These are phyloP conservation scores for Melanotaenia parkinsoni DNA, from an alignment of 2,797 vertebrate species.

Conservation along the genomic window DNA sequence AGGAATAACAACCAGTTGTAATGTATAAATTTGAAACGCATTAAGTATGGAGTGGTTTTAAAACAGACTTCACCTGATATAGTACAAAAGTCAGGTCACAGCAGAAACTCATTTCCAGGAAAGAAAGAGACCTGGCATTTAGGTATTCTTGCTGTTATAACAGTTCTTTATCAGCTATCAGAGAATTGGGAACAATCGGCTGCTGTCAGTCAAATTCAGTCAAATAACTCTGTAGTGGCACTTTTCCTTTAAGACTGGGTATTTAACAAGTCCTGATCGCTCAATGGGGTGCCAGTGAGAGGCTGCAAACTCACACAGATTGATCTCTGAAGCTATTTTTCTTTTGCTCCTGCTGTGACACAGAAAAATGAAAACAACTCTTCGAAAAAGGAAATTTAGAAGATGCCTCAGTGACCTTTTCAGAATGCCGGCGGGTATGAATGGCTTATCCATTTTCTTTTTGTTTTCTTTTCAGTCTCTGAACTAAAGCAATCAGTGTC, in stretches of 20 bases:
- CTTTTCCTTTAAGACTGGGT: slow-evolving; percentile 42
- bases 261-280: slow-evolving; percentile 49
- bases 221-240: slow-evolving; percentile 32
- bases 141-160: slow-evolving; percentile 1
- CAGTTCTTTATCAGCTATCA: slow-evolving; percentile 25
- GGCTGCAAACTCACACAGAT: slow-evolving; percentile 42
- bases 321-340: slow-evolving; percentile 50
- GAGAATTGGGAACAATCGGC: slow-evolving; percentile 13
- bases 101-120: neutral
- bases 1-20: neutral
- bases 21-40: neutral
- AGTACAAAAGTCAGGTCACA: neutral
- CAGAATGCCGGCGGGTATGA: slow-evolving; percentile 30
- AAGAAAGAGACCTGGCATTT: neutral
- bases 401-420: slow-evolving; percentile 68
- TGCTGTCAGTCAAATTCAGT: slow-evolving; percentile 49
- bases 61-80: neutral
- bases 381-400: slow-evolving; percentile 52
- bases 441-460: slow-evolving; percentile 43
- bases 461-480: slow-evolving; percentile 41
- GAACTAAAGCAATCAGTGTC: slow-evolving; percentile 47
- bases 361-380: slow-evolving; percentile 39
- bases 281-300: slow-evolving; percentile 37
- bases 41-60: neutral
- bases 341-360: slow-evolving; percentile 58